phyloP scores from a whole-genome alignment of 2,888 invertebrate species.

The Drosophila paucipuncta region DNA sequence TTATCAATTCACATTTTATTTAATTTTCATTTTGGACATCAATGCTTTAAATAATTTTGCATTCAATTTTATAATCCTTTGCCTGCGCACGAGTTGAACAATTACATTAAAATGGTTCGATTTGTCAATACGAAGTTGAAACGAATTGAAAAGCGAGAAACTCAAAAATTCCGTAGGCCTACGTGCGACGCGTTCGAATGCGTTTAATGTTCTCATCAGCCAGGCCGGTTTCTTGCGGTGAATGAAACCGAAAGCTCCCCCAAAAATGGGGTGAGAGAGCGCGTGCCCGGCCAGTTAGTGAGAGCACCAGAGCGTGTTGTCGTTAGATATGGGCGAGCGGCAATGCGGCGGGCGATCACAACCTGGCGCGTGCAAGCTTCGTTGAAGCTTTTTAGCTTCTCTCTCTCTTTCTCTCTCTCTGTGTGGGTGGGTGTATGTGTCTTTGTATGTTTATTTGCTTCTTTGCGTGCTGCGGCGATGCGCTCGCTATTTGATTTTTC shows the following conservation, averaged over 20 bases:
- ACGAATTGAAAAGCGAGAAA: constrained; percentile 28
- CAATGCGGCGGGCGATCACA: constrained; percentile 54
- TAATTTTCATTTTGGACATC: constrained; percentile 18
- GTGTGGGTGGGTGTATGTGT: constrained; percentile 7
- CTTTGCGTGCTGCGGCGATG: constrained; percentile 27
- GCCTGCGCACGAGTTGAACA: constrained; percentile 54
- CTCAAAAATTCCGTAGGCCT: constrained; percentile 57
- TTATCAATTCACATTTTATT: constrained; percentile 70
- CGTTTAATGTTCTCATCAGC: constrained; percentile 74
- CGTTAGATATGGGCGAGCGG: constrained; percentile 16
- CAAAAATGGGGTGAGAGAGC: constrained; percentile 57
- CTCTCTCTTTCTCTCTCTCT: not conserved
- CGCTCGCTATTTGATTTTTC: constrained; percentile 32
- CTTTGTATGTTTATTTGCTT: constrained; percentile 26
- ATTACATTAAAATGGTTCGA: constrained; percentile 52
- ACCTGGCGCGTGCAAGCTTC: constrained; percentile 70
- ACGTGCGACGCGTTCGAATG: constrained; percentile 75
- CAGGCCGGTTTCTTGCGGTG: constrained; percentile 70
- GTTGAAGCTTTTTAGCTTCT: constrained; percentile 41
- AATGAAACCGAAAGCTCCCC: constrained; percentile 67
- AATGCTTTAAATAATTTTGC: constrained; percentile 55
- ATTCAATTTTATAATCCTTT: constrained; percentile 30
- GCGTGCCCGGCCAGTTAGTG: constrained; percentile 13
- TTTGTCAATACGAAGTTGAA: constrained; percentile 20
- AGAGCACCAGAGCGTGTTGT: constrained; percentile 10